Evolutionary conservation across 2,888 invertebrate species (phyloP), one percentile per base, ranked within the genome.

Genomic region (Diplolepis rosae): DNA sequence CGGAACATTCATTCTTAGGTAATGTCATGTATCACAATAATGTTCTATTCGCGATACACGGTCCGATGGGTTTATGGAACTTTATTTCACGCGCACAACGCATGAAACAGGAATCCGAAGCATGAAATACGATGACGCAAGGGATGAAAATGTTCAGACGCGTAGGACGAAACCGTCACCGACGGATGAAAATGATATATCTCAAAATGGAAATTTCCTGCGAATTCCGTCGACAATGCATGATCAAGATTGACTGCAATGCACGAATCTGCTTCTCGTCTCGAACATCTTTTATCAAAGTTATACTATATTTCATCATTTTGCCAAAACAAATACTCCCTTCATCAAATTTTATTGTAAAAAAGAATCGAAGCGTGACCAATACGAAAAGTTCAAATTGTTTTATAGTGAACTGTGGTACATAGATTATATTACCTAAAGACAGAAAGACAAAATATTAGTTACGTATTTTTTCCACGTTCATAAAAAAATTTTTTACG

Each of bases 41-140:
- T 61, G 39, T 27, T 35, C 61, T 39, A 39, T 24, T 61, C 67
- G 28, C 24, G 28, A 35, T 66, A 70, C 54, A 72, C 61, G 78
- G 72, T 69, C 72, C 24, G 73, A 73, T 69, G 69, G 78, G 77
- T 78, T 72, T 68, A 66, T 56, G 71, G 79, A 79, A 77, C 81
- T 82, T 84, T 79, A 79, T 80, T 79, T 78, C 79, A 77, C 69
- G 79, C 69, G 79, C 77, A 77, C 74, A 79, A 77, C 77, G 79
- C 78, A 76, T 77, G 79, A 76, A 80, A 83, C 78, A 70, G 74
- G 77, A 56, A 61, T 61, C 61, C 61, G 61, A 61, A 61, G 61
- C 39, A 61, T 61, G 61, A 61, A 61, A 61, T 39, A 61, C 61
- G 61, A 61, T 61, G 61, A 61, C 61, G 61, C 61, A 39, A 39